Base-by-base conservation (phyloP, 2,888 invertebrate species). In the Caenorhabditis sinica region DNA sequence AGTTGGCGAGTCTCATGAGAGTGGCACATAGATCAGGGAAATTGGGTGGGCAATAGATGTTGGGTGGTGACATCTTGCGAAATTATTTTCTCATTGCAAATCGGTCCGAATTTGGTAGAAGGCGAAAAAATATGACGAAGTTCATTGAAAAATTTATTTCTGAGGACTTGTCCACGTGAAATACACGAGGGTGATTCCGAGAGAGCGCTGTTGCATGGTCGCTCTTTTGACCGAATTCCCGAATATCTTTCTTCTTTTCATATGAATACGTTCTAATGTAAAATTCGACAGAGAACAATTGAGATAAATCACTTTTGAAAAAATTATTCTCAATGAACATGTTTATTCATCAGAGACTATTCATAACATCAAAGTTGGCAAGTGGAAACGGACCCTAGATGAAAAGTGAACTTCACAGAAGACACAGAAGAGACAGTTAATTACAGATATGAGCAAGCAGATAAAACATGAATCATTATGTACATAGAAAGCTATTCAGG, bases 381-480 rank as follows among this genome's bases (percentile, higher is more conserved):
- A 79, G 77, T 77, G 72, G 63, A 65, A 79, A 56, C 13, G 20
- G 17, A 79, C 56, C 63, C 56, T 65, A 71, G 36, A 17, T 2
- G 15, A 20, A 15, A n/a, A 20, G 13, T 36, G 25, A 40, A 43
- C 71, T 79, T 79, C 79, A 72, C 79, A 65, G 79, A 79, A 79
- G 72, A 60, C 23, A 53, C 33, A 28, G 40, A 60, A 69, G 40
- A 61, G 63, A 51, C 53, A 79, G n/a, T 30, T 71, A 79, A 72
- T 61, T 79, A 79, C 79, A 79, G 79, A 79, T 79, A 79, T 79
- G 79, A 63, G 33, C 13, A 11, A 40, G 40, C 40, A 40, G 40
- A 40, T 40, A 40, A 11, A 40, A 23, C 2, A 49, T 2, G 23
- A 13, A 9, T 5, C 8, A 43, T 11, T 45, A 72, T 60, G 33